These are phyloP conservation scores for Chaetodon auriga DNA, from an alignment of 2,113 vertebrate species.

Conservation along the genomic window DNA sequence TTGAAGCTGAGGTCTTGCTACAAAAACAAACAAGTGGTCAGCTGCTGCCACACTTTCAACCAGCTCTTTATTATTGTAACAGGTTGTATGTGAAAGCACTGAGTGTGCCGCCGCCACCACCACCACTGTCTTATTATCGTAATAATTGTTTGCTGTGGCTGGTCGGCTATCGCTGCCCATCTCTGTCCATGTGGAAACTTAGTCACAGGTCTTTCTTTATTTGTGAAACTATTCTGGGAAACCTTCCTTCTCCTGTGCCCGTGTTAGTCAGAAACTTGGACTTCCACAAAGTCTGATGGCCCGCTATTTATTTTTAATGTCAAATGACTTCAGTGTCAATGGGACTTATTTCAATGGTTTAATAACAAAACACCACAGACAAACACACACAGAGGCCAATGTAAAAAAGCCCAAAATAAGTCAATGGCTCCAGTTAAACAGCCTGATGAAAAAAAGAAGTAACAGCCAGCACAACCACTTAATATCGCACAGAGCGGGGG, in stretches of 20 bases:
- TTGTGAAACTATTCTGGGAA: constrained; percentile 43
- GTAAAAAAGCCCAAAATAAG: not conserved
- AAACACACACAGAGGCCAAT: not conserved
- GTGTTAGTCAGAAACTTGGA: constrained; percentile 50
- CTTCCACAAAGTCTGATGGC: not conserved
- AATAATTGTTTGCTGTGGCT: constrained; percentile 29
- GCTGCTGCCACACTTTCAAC: not conserved
- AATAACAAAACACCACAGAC: constrained; percentile 25
- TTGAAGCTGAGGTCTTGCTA: not conserved
- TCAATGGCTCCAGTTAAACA: not conserved
- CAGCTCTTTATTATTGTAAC: not conserved
- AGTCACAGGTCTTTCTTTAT: constrained; percentile 42
- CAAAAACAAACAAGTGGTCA: not conserved
- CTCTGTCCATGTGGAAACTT: constrained; percentile 47
- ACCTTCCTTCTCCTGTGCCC: not conserved
- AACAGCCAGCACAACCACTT: not conserved
- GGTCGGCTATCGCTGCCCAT: not conserved
- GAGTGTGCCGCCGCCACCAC: not conserved
- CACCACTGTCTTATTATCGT: constrained; percentile 10
- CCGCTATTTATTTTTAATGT: constrained; percentile 4
- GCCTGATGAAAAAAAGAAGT: not conserved
- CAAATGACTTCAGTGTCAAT: constrained; percentile 17
- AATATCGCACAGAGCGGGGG: not conserved
- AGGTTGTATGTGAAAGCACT: not conserved
- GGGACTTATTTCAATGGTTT: not conserved